Conservation (phyloP, 2,113 vertebrate genomes). For the Hiodon alosoides region DNA sequence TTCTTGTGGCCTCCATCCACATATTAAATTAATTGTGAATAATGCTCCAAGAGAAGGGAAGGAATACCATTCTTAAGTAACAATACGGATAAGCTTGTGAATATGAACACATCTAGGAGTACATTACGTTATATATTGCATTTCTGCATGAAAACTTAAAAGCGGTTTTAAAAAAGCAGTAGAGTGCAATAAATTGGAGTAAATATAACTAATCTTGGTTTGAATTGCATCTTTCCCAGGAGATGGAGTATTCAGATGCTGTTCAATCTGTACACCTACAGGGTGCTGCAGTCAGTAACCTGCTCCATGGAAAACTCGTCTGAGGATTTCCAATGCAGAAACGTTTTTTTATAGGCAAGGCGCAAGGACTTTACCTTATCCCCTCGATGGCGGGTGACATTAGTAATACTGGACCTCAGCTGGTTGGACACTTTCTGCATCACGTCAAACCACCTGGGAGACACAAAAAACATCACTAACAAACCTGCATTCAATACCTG, state of each 20-base stretch:
- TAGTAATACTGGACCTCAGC: conserved; percentile 77
- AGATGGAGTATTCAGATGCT: neutral
- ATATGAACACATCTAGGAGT: neutral
- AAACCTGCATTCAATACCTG: too few species aligned
- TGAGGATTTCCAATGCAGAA: neutral
- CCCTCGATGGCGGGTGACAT: conserved; percentile 78
- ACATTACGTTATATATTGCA: too few species aligned
- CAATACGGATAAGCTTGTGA: neutral
- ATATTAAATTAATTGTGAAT: too few species aligned
- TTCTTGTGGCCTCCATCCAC: neutral
- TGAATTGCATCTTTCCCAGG: neutral
- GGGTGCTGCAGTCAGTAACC: too few species aligned
- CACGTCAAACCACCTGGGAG: conserved; percentile 90
- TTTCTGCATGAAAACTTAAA: neutral
- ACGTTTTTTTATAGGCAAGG: neutral
- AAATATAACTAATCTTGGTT: neutral
- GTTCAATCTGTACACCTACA: neutral
- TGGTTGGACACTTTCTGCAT: conserved; percentile 91
- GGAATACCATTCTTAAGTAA: neutral
- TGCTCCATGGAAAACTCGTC: neutral
- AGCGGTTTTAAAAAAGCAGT: neutral
- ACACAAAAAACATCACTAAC: neutral
- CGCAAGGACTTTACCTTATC: conserved; percentile 75
- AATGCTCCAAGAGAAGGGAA: too few species aligned
- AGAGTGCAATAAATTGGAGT: neutral